Evolutionary conservation across 2,113 vertebrate species (phyloP), one percentile per base, ranked within the genome.

Genomic region (Indicator maculatus): DNA sequence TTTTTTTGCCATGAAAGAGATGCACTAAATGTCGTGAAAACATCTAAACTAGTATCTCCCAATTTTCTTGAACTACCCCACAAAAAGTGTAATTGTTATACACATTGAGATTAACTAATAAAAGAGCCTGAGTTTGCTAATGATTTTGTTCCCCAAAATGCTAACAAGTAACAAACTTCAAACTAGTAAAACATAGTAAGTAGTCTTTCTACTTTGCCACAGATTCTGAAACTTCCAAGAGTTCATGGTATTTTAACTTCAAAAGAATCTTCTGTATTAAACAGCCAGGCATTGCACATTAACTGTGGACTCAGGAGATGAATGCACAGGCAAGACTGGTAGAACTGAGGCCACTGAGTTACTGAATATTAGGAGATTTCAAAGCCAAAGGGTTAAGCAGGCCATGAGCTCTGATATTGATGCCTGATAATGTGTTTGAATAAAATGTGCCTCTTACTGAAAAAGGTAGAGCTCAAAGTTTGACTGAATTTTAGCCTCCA

Each of bases 381-480:
- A 93, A 91, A 83, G 64, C n/a, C 63, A 86, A 52, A 91, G 81
- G 76, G 59, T 81, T 74, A 80, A 83, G 27, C 65, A 83, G 38
- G 41, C 24, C 20, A 56, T 80, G 31, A 81, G 3, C 5, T 19
- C 56, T 55, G 53, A 77, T 88, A 41, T 3, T 63, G 27, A 38
- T 76, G 18, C 27, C 50, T 1, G 5, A 36, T 88, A 89, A 65
- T 2, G 1, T 61, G 14, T 90, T 88, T 86, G 76, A 83, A 59
- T 76, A 85, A 79, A 89, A 56, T 0, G 0, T 52, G 17, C 7
- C 38, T 86, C 23, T 18, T 47, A 61, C 3, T 80, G 38, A 41
- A 77, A 81, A 90, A 63, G 18, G 2, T 12, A 72, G 21, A 77
- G 20, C 27, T 92, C 27, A 71, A 66, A 63, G 12, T 3, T 11